Evolutionary conservation across 1,140 invertebrate species (phyloP).

Genomic region (Sycobia sp.): DNA sequence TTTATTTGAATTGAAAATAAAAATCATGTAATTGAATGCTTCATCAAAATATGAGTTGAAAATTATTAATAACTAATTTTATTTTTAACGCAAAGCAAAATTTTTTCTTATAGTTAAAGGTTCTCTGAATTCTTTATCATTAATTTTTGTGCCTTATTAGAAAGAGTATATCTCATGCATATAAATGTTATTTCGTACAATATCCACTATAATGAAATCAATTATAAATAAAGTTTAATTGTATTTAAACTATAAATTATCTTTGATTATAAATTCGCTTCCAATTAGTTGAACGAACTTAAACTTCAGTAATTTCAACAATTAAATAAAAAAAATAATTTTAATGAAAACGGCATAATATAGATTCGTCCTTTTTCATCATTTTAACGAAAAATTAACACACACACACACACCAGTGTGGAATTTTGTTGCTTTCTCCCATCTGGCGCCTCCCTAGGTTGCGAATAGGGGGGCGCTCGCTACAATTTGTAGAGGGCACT

Average conservation of each 20-base stretch:
- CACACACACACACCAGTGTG: too few species aligned
- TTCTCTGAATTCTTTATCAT: conserved; percentile 17
- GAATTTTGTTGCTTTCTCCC: too few species aligned
- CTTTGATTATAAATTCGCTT: conserved; percentile 11
- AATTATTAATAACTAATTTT: conserved; percentile 13
- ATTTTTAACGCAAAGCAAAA: conserved; percentile 13
- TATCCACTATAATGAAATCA: conserved; percentile 25
- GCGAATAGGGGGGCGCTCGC: too few species aligned
- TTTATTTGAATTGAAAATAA: conserved; percentile 20
- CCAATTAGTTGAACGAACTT: background rate
- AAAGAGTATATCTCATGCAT: background rate
- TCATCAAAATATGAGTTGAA: conserved; percentile 13
- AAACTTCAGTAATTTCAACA: background rate
- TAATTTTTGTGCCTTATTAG: conserved; percentile 24
- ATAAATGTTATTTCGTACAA: conserved; percentile 19
- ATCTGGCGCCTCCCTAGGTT: too few species aligned
- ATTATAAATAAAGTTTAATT: conserved; percentile 28
- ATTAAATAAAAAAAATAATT: background rate
- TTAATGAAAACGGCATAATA: background rate
- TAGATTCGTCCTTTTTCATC: background rate
- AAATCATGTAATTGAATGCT: conserved; percentile 4
- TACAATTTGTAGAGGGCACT: too few species aligned
- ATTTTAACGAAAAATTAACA: conserved; percentile 16
- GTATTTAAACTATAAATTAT: conserved; percentile 25
- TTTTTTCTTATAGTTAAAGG: conserved; percentile 8